Base-by-base conservation (phyloP, 2,113 vertebrate species). In the Caretta caretta region DNA sequence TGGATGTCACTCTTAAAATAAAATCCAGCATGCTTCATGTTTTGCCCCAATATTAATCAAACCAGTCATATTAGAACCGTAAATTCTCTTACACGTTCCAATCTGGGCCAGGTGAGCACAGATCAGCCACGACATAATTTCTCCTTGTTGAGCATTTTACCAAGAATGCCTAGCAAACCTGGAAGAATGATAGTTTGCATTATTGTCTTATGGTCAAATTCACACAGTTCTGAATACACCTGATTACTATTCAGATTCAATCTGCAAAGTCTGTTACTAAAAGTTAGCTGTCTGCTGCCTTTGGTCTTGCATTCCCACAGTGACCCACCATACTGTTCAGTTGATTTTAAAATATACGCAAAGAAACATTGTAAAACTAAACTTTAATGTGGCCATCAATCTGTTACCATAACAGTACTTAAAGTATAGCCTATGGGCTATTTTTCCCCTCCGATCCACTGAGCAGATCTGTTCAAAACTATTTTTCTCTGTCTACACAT, bases 51-150 rank as follows among this genome's bases (percentile, higher is more conserved):
- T 29, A 14, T 29, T 35, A 50, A 35, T 65, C 22, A 88, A 69
- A 16, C 22, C 62, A 53, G 38, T 80, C 57, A 10, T 13, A 22
- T 0, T 0, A 19, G 29, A 91, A 86, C 57, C 0, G 0, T 22
- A 24, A 42, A 1, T 53, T 95, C 50, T 62, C 17, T 49, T 89
- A 29, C 1, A 8, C 29, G 14, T 51, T 4, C 0, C 1, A 11
- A 2, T 54, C 50, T 48, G 11, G 62, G 49, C 49, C 9, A 12
- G 14, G 31, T 42, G 31, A 0, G 0, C 25, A 4, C 27, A 54
- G 46, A 89, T 1, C 10, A 84, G 2, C 27, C 90, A 17, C 54
- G 65, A 5, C 3, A 1, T 69, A 38, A 38, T 72, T 38, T 72
- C 35, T 72, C 16, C n/a, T 72, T 72, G 65, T 20, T 69, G 65